A percentile compares a stretch with the other conserved stretches of the same genome.
These are phyloP conservation scores for Rhabdornis inornatus DNA, from an alignment of 2,113 vertebrate species.

Conservation along the genomic window DNA sequence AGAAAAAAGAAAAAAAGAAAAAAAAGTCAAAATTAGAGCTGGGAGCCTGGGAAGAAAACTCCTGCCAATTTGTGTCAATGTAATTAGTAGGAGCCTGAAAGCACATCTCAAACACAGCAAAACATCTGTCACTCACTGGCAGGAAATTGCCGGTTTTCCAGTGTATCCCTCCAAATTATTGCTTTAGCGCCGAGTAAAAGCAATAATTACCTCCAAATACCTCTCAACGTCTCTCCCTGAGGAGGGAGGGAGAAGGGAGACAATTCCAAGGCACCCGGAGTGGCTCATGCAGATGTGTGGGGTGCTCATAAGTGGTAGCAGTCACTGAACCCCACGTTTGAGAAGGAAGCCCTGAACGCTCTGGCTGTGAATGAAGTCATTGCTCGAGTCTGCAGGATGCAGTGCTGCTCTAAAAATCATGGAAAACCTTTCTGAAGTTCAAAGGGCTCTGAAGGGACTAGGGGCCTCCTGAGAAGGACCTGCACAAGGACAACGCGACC, in stretches of 20 bases:
- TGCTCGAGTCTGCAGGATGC: rapidly evolving
- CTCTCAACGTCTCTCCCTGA: background rate
- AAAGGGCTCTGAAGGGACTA: background rate
- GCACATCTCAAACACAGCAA: constrained; percentile 22
- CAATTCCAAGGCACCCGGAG: background rate
- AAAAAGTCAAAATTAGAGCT: background rate
- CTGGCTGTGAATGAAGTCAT: rapidly evolving
- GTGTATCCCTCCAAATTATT: constrained; percentile 15
- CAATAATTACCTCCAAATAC: constrained; percentile 48
- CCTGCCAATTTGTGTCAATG: background rate
- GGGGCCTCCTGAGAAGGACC: background rate
- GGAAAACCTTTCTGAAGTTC: background rate
- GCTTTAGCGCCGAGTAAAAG: background rate
- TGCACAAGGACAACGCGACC: rapidly evolving
- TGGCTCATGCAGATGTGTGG: rapidly evolving
- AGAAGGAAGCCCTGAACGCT: rapidly evolving
- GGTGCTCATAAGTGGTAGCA: background rate
- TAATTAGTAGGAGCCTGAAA: constrained; percentile 56
- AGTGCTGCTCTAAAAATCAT: background rate
- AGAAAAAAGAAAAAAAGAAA: background rate
- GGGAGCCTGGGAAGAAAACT: constrained; percentile 13
- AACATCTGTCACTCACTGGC: constrained; percentile 58
- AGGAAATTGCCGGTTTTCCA: constrained; percentile 65
- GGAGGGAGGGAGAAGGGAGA: background rate
- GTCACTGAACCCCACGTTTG: rapidly evolving